Base-by-base conservation (phyloP, 2,113 vertebrate genomes). In the Perca fluviatilis region DNA sequence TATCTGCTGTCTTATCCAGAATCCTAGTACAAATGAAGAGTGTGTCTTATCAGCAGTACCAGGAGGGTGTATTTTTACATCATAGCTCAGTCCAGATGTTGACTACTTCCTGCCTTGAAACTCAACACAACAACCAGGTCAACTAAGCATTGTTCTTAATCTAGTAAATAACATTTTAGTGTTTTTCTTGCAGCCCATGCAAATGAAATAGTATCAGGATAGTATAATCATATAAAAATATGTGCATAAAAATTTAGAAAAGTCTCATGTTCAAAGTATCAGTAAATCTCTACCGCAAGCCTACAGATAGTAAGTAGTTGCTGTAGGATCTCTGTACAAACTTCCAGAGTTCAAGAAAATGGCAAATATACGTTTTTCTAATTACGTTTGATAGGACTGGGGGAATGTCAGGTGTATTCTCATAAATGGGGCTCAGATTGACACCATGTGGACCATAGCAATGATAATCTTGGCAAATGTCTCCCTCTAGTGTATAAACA, bases 401-500 rank as follows among this genome's bases (percentile, higher is more conserved):
- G 40, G 40, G 6, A 40, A 40, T 3, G 40, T 43, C 40, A 43
- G 10, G 40, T 43, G 40, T 10, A 43, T 25, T 11, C 40, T 63
- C 47, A n/a, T 25, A 6, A 30, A 56, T 25, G 27, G 33, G 36
- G 30, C 4, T 33, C 53, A 30, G 51, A 68, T 10, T 60, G 14
- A 62, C 33, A 50, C 21, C 23, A 23, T 27, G 27, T 14, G 3
- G 10, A 1, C 7, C 49, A 40, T 1, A 51, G 18, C 9, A 16
- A 19, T 56, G 15, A 19, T 18, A 57, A 40, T 47, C 13, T 14
- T 50, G 27, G 23, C 19, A 62, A 46, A 50, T 88, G 86, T 82
- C 89, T 81, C 90, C 90, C 85, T 80, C 93, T 92, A 74, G 84
- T 86, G 93, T 58, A 43, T 6, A 60, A 81, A 78, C 18, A 53